A percentile compares a stretch with the other conserved stretches of the same genome.
phyloP scores from a whole-genome alignment of 2,888 invertebrate genomes.

The Iselma pallidipennis region DNA sequence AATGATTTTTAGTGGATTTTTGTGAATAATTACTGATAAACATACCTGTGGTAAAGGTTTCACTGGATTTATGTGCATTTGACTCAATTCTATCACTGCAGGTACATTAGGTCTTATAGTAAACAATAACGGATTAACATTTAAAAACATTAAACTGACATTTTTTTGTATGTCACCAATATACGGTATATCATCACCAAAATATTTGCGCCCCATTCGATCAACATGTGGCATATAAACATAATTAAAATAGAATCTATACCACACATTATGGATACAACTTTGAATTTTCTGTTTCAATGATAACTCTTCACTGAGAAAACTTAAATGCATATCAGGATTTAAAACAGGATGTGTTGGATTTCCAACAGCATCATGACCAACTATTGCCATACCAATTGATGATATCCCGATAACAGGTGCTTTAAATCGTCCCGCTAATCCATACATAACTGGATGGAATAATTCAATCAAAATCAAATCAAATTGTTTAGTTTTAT shows the following conservation, averaged over 20 bases:
- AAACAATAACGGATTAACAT: constrained; percentile 46
- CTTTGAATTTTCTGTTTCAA: constrained; percentile 22
- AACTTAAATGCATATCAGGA: constrained; percentile 15
- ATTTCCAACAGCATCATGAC: constrained; percentile 19
- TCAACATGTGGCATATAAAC: constrained; percentile 36
- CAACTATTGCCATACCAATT: constrained; percentile 3
- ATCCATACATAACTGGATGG: constrained; percentile 21
- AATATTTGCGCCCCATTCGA: constrained; percentile 41
- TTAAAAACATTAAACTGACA: constrained; percentile 45
- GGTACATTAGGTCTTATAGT: constrained; percentile 45
- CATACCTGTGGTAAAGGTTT: constrained; percentile 45
- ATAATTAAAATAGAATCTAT: constrained; percentile 23
- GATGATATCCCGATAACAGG: constrained; percentile 23
- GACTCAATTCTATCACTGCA: constrained; percentile 43
- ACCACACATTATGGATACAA: constrained; percentile 21
- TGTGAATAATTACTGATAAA: no score
- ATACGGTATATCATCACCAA: constrained; percentile 48
- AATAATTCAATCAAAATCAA: constrained; percentile 19
- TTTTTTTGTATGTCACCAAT: constrained; percentile 45
- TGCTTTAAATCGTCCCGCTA: constrained; percentile 21
- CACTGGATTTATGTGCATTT: constrained; percentile 41
- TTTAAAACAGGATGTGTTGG: constrained; percentile 15
- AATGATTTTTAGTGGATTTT: no score
- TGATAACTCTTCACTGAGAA: background rate
- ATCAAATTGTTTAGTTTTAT: constrained; percentile 15